Base-by-base conservation (phyloP, 2,113 vertebrate genomes). In the Brevimyrus niger region DNA sequence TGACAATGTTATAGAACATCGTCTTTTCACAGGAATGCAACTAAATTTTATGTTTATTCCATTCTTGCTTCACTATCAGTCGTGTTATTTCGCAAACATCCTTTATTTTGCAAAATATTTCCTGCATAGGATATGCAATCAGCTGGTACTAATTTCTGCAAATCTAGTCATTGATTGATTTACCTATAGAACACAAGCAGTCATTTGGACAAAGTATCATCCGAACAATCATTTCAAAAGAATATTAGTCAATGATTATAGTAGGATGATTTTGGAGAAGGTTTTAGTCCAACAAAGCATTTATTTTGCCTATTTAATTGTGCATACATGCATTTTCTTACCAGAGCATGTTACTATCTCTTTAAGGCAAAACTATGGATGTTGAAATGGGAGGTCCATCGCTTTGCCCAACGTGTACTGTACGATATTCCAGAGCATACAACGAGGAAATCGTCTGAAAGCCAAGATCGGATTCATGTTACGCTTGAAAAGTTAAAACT, bases 331-430 rank as follows among this genome's bases (percentile, higher is more conserved):
- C 58, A 9, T 69, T 82, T 44, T 38, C 44, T 35, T 47, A 23
- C 10, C 53, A 87, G 58, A 65, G 17, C 3, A 42, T 47, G 35
- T 11, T 83, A 55, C 87, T 88, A 51, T 86, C 73, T 15, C 90
- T 90, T 88, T 88, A 90, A 88, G 55, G 47, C 53, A 76, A 55
- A 69, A 80, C 76, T 86, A 84, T 65, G 89, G 87, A 88, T 86
- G 76, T 88, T 31, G n/a, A 55, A 84, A 69, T 80, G 87, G 87
- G 90, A 84, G 90, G 87, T 65, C 73, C 55, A 27, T 42, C 47
- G 65, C 85, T 47, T 80, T 82, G 51, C 85, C 85, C 58, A 87
- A 65, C 84, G 86, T 87, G 46, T 80, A 87, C 35, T 90, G 21
- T 90, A 90, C 65, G 53, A 47, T 87, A 80, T 87, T 47, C 21